These are phyloP conservation scores for Rattus rattus DNA, from an alignment of 2,113 vertebrate species.

Conservation along the genomic window DNA sequence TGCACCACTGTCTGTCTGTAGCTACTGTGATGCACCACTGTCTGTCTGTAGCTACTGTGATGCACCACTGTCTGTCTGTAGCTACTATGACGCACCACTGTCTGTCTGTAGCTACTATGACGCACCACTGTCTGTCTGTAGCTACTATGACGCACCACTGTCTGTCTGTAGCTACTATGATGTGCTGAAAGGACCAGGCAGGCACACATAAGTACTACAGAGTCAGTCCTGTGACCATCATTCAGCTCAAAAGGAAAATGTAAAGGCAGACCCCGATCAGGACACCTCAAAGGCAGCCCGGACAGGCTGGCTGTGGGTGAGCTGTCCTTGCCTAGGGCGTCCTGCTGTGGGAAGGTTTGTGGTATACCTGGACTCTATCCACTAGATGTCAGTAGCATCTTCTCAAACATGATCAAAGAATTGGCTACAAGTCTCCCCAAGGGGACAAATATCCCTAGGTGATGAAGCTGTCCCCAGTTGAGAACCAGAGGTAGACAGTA, in stretches of 20 bases:
- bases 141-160: not conserved
- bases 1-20: not conserved
- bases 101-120: not conserved
- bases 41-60: not conserved
- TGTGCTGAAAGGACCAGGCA: not conserved
- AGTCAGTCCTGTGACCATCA: not conserved
- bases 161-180: not conserved
- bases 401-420: not conserved
- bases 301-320: not conserved
- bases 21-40: no score
- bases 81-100: not conserved
- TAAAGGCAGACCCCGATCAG: not conserved
- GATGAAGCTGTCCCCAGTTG: not conserved
- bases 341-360: not conserved
- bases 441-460: not conserved
- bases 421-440: not conserved
- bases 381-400: slow-evolving; percentile 19
- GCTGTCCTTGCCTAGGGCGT: not conserved
- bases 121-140: not conserved
- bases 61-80: not conserved
- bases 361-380: not conserved
- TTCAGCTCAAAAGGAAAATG: not conserved
- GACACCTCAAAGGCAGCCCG: not conserved
- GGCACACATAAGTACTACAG: not conserved
- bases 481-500: not conserved